Conservation (phyloP, 2,113 vertebrate species). For the Hiodon alosoides region DNA sequence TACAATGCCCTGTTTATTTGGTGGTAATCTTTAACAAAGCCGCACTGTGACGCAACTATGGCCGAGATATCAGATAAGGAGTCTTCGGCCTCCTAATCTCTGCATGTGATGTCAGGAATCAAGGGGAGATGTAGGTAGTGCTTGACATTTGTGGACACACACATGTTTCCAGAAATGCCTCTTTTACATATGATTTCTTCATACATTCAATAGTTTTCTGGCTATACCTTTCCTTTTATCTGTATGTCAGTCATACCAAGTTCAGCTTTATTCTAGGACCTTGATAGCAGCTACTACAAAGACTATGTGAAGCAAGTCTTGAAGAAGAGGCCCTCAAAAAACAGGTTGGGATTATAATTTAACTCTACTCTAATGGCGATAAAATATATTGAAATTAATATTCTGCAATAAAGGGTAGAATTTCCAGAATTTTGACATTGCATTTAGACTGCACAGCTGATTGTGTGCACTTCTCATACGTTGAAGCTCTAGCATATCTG, state of each 20-base stretch:
- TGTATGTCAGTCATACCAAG: background rate
- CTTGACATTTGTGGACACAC: background rate
- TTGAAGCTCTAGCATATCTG: background rate
- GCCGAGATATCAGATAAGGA: background rate
- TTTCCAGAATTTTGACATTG: background rate
- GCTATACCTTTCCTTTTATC: background rate
- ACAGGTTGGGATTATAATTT: conserved; percentile 41
- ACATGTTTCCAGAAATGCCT: no score
- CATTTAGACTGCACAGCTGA: background rate
- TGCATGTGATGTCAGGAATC: background rate
- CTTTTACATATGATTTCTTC: background rate
- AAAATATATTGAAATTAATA: background rate
- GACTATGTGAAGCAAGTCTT: conserved; percentile 71
- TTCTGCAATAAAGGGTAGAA: background rate
- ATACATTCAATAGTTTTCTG: background rate
- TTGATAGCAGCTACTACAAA: conserved; percentile 57
- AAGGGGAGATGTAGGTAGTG: background rate
- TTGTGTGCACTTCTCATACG: background rate
- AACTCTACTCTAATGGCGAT: no score
- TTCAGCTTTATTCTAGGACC: conserved; percentile 50
- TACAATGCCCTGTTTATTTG: conserved; percentile 61
- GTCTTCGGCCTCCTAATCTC: background rate
- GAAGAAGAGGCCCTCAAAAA: conserved; percentile 47
- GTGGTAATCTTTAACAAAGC: conserved; percentile 48
- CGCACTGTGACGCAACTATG: background rate